Evolutionary conservation across 1,140 invertebrate species (phyloP), one percentile per base, ranked within the genome.

Genomic region (Cherax quadricarinatus): DNA sequence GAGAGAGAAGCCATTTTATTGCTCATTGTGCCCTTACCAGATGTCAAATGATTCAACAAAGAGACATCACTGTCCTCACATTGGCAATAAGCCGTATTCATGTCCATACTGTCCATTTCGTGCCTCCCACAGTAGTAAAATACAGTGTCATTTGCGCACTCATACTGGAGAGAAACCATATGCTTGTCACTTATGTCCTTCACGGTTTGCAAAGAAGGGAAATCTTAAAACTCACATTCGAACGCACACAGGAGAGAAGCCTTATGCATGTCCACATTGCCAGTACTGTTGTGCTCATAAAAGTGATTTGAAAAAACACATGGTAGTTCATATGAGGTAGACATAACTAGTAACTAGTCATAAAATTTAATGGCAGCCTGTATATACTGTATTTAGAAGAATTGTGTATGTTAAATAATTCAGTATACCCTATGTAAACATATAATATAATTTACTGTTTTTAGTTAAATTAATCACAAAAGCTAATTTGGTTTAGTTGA

Each of bases 241-340:
- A 53, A 86, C 75, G n/a, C 89, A 91, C 75, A 91, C 89, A n/a
- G 89, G 89, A 70, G 89, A 91, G 53, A 91, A 91, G 41, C 89
- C 89, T 21, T 91, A 82, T 81, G 89, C 89, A 12, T 91, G 89
- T 78, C 66, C 70, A 3, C 84, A 79, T 7, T 91, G 89, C 79
- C 89, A 84, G 14, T 91, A 91, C 70, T 70, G 89, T 51, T 91
- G 83, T 41, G 86, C 89, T 21, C 89, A 91, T 66, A 91, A 91
- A 70, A 86, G 85, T 86, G 85, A 91, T 66, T 53, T 91, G 60
- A 91, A 91, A 66, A 91, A 83, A 57, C 89, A 91, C 60, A 83
- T 86, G 66, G 86, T 91, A 57, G 85, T 73, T 24, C 89, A 91
- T 49, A 91, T 51, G 9, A 60, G 81, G 41, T 83, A 83, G 21